Evolutionary conservation across 1,140 invertebrate species (phyloP).

Genomic region (Cheumatopsyche charites): DNA sequence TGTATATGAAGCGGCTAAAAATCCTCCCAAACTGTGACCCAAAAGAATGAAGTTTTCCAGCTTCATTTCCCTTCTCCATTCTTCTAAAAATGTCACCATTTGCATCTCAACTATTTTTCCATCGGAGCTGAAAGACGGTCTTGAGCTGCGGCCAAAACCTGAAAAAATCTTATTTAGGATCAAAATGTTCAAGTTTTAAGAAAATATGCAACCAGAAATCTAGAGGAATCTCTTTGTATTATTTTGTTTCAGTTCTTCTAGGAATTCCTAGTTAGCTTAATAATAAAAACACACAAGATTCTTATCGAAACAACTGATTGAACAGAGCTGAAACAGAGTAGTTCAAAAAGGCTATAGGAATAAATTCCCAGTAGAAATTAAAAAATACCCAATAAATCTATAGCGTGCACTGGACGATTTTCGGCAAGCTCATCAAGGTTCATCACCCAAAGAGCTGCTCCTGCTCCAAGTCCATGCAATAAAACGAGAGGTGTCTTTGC

Average conservation of each 20-base stretch:
- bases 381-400: slow-evolving; percentile 74
- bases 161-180: neutral
- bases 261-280: too few species aligned
- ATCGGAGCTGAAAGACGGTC: slow-evolving; percentile 75
- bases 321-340: too few species aligned
- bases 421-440: slow-evolving; percentile 76
- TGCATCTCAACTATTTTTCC: slow-evolving; percentile 75
- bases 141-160: slow-evolving; percentile 81
- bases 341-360: too few species aligned
- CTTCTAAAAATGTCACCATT: slow-evolving; percentile 80
- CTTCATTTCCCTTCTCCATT: slow-evolving; percentile 80
- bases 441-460: slow-evolving; percentile 79
- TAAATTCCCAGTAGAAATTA: neutral
- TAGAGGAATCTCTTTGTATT: too few species aligned
- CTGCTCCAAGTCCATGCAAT: slow-evolving; percentile 84
- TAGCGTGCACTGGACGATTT: slow-evolving; percentile 80
- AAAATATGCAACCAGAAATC: too few species aligned
- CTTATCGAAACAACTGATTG: too few species aligned
- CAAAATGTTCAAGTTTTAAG: too few species aligned
- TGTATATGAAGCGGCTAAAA: slow-evolving; percentile 79
- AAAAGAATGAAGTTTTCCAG: slow-evolving; percentile 82
- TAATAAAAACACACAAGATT: too few species aligned
- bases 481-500: slow-evolving; percentile 75
- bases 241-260: too few species aligned
- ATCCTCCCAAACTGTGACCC: slow-evolving; percentile 88